These are phyloP conservation scores for Palythoa heliodiscus DNA, from an alignment of 92 coral and sea anemone genomes.

Conservation along the genomic window DNA sequence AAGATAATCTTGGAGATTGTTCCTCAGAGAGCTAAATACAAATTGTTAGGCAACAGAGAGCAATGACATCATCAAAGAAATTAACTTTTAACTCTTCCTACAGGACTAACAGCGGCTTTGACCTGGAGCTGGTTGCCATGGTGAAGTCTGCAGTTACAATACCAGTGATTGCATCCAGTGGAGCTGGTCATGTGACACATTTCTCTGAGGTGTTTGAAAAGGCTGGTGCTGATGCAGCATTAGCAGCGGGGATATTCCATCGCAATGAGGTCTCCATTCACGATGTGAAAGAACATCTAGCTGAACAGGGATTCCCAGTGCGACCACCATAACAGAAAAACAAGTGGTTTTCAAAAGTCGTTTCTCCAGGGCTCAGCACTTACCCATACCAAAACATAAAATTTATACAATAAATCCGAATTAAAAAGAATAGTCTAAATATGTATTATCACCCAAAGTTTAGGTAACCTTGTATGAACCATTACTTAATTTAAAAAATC, in stretches of 20 bases:
- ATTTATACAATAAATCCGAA: too few species aligned
- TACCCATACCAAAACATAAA: too few species aligned
- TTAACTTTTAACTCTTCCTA: not conserved
- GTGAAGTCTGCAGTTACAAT: slow-evolving; percentile 63
- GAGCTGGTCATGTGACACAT: slow-evolving; percentile 66
- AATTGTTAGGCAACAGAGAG: not conserved
- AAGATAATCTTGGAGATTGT: slow-evolving; percentile 52
- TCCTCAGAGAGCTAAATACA: not conserved
- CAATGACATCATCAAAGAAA: not conserved
- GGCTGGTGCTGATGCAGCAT: slow-evolving; percentile 60
- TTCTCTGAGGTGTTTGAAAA: slow-evolving; percentile 59
- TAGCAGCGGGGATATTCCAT: slow-evolving; percentile 67
- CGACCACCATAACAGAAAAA: not conserved
- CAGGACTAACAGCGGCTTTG: slow-evolving; percentile 67
- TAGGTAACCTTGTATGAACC: too few species aligned
- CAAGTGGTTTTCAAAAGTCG: not conserved
- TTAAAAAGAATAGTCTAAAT: too few species aligned
- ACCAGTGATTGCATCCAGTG: slow-evolving; percentile 71
- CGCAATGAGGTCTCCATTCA: slow-evolving; percentile 54
- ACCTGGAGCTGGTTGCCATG: slow-evolving; percentile 63
- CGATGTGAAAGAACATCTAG: slow-evolving; percentile 56
- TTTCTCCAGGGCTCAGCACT: too few species aligned
- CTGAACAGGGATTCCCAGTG: slow-evolving; percentile 50
- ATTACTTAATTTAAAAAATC: too few species aligned
- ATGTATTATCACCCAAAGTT: too few species aligned